These are phyloP conservation scores for Mirounga angustirostris DNA, from an alignment of 2,113 vertebrate species.

Conservation along the genomic window DNA sequence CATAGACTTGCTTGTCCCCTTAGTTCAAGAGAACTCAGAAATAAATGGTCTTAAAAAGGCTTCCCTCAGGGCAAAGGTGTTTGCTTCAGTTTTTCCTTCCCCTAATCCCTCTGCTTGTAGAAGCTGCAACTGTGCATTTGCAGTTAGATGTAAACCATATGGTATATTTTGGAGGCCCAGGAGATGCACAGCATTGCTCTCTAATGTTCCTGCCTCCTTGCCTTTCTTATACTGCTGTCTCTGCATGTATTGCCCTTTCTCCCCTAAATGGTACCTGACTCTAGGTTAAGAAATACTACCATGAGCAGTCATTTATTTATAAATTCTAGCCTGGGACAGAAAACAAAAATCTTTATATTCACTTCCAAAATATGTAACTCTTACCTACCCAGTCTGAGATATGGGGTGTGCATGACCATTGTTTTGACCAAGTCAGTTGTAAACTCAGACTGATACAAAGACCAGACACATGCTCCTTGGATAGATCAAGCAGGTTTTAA, in stretches of 20 bases:
- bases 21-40: neutral
- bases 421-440: neutral
- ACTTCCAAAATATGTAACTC: neutral
- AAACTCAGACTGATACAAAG: neutral
- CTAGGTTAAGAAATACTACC: conserved; percentile 8
- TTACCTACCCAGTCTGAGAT: neutral
- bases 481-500: neutral
- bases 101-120: neutral
- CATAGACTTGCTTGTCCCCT: neutral
- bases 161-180: neutral
- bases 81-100: neutral
- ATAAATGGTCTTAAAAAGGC: neutral
- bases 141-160: neutral
- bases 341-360: conserved; percentile 1
- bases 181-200: neutral
- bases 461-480: neutral
- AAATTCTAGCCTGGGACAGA: neutral
- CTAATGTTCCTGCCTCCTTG: neutral
- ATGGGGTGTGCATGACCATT: neutral
- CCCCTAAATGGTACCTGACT: neutral
- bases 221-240: neutral
- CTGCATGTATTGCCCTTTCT: neutral
- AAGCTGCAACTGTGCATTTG: neutral
- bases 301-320: neutral
- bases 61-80: neutral